These are phyloP conservation scores for Polypedilum vanderplanki DNA, from an alignment of 1,140 invertebrate species.

Conservation along the genomic window DNA sequence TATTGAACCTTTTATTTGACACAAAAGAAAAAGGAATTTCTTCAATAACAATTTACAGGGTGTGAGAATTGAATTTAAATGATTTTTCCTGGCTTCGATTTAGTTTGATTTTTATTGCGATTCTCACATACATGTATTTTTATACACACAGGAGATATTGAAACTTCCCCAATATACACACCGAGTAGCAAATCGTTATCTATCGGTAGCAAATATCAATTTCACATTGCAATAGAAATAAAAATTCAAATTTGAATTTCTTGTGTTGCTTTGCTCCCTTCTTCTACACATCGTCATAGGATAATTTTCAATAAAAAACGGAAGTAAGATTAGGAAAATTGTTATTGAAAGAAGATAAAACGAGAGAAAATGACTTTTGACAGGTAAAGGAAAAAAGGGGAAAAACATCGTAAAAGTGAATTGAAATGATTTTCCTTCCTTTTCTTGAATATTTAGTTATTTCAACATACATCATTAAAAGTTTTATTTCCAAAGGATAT, in stretches of 20 bases:
- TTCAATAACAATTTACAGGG: slow-evolving; percentile 18
- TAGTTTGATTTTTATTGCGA: slow-evolving; percentile 23
- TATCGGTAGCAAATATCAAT: slow-evolving; percentile 27
- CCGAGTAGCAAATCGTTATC: not conserved
- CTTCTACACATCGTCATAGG: not conserved
- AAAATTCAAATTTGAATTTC: slow-evolving; percentile 5
- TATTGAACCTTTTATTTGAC: slow-evolving; percentile 29
- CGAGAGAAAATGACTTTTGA: not conserved
- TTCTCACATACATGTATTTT: not conserved
- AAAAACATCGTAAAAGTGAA: slow-evolving; percentile 23
- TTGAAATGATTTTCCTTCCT: not conserved
- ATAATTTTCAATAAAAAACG: slow-evolving; percentile 25
- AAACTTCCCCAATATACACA: not conserved
- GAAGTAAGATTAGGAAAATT: not conserved
- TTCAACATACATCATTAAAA: slow-evolving; percentile 13
- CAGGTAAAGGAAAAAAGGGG: not conserved
- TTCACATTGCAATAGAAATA: slow-evolving; percentile 25
- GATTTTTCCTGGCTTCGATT: not conserved
- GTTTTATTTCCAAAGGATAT: not conserved
- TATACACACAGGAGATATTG: not conserved
- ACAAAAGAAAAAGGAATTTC: not conserved
- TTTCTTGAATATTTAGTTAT: too few relatives aligned
- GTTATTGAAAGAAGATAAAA: too few relatives aligned
- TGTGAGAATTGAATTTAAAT: slow-evolving; percentile 8
- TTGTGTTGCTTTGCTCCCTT: not conserved